A percentile compares a stretch with the other conserved stretches of the same genome.
phyloP scores from a whole-genome alignment of 2,113 vertebrate species.

The Cinclus mexicanus region DNA sequence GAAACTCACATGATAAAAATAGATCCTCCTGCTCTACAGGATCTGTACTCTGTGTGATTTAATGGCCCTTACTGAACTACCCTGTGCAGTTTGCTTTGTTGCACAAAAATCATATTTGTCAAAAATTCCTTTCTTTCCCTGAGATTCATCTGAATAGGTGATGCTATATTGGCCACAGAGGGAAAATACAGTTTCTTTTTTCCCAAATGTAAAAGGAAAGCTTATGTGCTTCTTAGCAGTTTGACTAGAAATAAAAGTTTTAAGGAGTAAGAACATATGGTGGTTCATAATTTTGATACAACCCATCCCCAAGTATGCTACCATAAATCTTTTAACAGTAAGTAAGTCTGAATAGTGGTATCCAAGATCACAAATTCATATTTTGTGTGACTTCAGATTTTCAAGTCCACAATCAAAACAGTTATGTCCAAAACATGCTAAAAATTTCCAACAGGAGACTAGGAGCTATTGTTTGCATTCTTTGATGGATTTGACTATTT shows the following conservation, averaged over 20 bases:
- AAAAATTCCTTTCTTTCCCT: constrained; percentile 2
- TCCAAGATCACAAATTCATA: not conserved
- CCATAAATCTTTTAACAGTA: constrained; percentile 24
- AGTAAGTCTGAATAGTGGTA: not conserved
- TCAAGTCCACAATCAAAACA: not conserved
- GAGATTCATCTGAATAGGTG: not conserved
- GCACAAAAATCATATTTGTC: not conserved
- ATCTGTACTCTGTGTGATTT: constrained; percentile 29
- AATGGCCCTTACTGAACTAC: not conserved
- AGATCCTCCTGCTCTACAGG: constrained; percentile 27
- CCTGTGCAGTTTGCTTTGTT: not conserved
- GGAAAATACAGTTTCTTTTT: not conserved
- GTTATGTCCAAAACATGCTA: not conserved
- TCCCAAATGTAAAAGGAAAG: not conserved
- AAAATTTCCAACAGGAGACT: not conserved
- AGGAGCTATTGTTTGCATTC: not conserved
- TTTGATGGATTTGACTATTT: not conserved
- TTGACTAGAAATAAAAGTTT: constrained; percentile 2
- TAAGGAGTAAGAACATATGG: not conserved
- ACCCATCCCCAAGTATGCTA: not conserved
- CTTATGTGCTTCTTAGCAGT: not conserved
- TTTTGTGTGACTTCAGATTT: not conserved
- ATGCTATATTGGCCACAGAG: not conserved
- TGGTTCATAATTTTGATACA: not conserved
- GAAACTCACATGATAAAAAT: constrained; percentile 54